A percentile compares a stretch with the other conserved stretches of the same genome.
These are phyloP conservation scores for Discoglossus pictus DNA, from an alignment of 2,797 vertebrate genomes.

Conservation along the genomic window DNA sequence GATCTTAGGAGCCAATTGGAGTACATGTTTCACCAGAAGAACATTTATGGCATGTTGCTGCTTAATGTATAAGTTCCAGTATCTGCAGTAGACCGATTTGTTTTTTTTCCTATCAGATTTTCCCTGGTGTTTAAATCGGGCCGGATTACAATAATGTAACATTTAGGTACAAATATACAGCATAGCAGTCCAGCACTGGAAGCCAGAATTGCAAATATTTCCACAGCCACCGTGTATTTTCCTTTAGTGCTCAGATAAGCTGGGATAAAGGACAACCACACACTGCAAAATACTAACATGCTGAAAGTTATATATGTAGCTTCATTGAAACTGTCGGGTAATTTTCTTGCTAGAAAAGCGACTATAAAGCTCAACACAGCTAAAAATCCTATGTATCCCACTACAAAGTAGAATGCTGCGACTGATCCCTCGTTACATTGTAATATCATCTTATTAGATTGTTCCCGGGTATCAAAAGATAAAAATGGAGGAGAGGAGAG, in stretches of 20 bases:
- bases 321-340: conserved; percentile 40
- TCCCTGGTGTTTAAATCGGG: conserved; percentile 35
- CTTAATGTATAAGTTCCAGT: background rate
- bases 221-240: conserved; percentile 40
- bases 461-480: conserved; percentile 1
- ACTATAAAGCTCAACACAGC: conserved; percentile 35
- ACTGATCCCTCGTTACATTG: conserved; percentile 38
- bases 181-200: conserved; percentile 32
- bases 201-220: conserved; percentile 43
- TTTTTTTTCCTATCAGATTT: conserved; percentile 21
- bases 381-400: conserved; percentile 35
- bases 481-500: conserved; percentile 24
- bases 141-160: conserved; percentile 33
- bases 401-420: conserved; percentile 16
- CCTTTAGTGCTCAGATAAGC: conserved; percentile 39
- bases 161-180: conserved; percentile 43
- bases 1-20: no score
- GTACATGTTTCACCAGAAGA: background rate
- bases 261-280: conserved; percentile 41
- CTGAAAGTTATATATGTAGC: conserved; percentile 41
- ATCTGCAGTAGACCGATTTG: background rate
- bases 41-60: background rate
- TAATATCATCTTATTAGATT: conserved; percentile 4
- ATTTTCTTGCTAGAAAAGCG: conserved; percentile 39
- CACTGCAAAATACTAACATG: conserved; percentile 38